A percentile compares a stretch with the other conserved stretches of the same genome.
Evolutionary conservation across 2,888 invertebrate species (phyloP).

Genomic region (Cyrtodaria siliqua): DNA sequence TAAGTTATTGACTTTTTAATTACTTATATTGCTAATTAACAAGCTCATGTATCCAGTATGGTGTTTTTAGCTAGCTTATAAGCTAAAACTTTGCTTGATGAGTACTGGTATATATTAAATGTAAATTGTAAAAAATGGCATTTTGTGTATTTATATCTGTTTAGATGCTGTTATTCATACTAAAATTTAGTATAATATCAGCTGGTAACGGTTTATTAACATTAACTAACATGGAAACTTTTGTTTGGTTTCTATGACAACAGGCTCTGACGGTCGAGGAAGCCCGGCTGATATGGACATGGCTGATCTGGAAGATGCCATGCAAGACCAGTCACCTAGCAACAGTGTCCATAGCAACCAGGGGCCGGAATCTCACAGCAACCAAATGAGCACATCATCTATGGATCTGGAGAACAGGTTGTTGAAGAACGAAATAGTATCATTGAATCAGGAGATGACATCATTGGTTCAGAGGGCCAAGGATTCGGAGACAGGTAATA

Average conservation of each 20-base stretch:
- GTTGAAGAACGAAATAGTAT: slow-evolving; percentile 87
- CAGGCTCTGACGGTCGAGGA: slow-evolving; percentile 68
- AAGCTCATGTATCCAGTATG: too few species aligned
- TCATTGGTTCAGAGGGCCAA: slow-evolving; percentile 86
- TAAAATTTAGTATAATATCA: too few species aligned
- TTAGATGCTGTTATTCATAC: too few species aligned
- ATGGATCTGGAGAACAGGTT: slow-evolving; percentile 85
- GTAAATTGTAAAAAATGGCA: too few species aligned
- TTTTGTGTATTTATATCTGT: too few species aligned
- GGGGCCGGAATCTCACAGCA: slow-evolving; percentile 65
- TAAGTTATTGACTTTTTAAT: too few species aligned
- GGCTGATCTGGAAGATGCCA: slow-evolving; percentile 78
- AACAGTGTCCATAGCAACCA: slow-evolving; percentile 80
- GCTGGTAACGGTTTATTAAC: too few species aligned
- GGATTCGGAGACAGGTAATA: slow-evolving; percentile 86
- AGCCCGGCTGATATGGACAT: slow-evolving; percentile 78
- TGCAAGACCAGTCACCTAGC: slow-evolving; percentile 78
- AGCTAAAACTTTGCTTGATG: too few species aligned
- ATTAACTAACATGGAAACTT: too few species aligned
- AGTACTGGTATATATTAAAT: too few species aligned
- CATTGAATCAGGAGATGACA: slow-evolving; percentile 87
- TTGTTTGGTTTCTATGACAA: slow-evolving; percentile 1
- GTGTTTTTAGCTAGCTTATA: too few species aligned
- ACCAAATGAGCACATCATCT: slow-evolving; percentile 77
- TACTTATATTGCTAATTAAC: too few species aligned